Evolutionary conservation across 2,888 invertebrate species (phyloP).

Genomic region (Spilarctia lutea): DNA sequence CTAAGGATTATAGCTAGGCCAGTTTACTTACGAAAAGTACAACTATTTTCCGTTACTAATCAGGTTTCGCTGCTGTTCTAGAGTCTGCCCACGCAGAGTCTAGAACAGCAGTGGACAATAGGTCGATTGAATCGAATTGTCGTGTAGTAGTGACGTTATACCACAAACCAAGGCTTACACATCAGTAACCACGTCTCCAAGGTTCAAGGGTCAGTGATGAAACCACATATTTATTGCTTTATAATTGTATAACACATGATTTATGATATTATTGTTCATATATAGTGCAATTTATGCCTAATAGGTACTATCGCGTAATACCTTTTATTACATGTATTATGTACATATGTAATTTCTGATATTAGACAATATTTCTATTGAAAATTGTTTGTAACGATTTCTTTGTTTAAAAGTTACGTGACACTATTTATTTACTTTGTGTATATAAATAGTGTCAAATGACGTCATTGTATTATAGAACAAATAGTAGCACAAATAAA

Average conservation of each 20-base stretch:
- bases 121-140: too few relatives aligned
- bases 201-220: neutral
- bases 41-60: too few relatives aligned
- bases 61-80: too few relatives aligned
- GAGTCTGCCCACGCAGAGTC: too few relatives aligned
- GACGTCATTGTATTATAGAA: neutral
- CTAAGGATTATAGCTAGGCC: too few relatives aligned
- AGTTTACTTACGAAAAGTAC: too few relatives aligned
- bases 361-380: neutral
- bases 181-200: neutral
- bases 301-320: slow-evolving; percentile 1
- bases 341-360: neutral
- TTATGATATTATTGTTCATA: slow-evolving; percentile 2
- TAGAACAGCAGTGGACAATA: neutral
- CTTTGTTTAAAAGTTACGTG: neutral
- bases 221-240: neutral
- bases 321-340: slow-evolving; percentile 6
- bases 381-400: neutral
- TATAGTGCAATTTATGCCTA: neutral
- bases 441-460: neutral
- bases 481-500: too few relatives aligned
- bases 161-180: neutral
- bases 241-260: slow-evolving; percentile 5
- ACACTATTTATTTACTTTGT: too few relatives aligned
- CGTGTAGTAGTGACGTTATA: neutral